Evolutionary conservation across 2,888 invertebrate species (phyloP), one percentile per base, ranked within the genome.

Genomic region (Achlya flavicornis): DNA sequence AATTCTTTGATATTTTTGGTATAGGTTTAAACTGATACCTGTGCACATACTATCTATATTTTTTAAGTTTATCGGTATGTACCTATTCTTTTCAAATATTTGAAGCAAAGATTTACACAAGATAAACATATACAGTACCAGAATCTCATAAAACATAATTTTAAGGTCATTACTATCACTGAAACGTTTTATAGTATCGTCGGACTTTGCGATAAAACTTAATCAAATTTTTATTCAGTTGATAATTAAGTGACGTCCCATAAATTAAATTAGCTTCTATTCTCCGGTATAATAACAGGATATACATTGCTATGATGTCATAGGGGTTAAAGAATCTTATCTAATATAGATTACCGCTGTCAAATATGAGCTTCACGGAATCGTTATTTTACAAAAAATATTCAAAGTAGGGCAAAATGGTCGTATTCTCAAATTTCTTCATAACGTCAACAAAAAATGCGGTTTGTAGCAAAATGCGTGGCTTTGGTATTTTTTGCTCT

Each of bases 321-420:
- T 76, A 64, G 64, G 80, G 87, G 88, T 89, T 85, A 86, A 74
- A 71, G 64, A 83, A 84, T 81, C 84, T 90, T 88, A 90, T 90
- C 89, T 80, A 69, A 68, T 35, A 61, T 62, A 77, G 88, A 87
- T 88, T 86, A 83, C 79, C 70, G 67, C 66, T 66, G 68, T 70
- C 67, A 74, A 62, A 67, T 63, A 76, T 62, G 62, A 66, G 67
- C 60, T 70, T 70, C 69, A 57, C 60, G 67, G 75, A 75, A 73
- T 64, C 62, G 64, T 61, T 58, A 61, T 19, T 41, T 12, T 26
- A 48, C 68, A 65, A 68, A 73, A 70, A 68, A 59, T 26, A 12
- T 61, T 58, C 43, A 33, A 68, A 66, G 64, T 67, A 66, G 67
- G 67, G 68, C 68, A 59, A 63, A 66, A 70, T 69, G 67, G 69